phyloP scores from a whole-genome alignment of 1,140 invertebrate species.

The Drosophila baimaii region DNA sequence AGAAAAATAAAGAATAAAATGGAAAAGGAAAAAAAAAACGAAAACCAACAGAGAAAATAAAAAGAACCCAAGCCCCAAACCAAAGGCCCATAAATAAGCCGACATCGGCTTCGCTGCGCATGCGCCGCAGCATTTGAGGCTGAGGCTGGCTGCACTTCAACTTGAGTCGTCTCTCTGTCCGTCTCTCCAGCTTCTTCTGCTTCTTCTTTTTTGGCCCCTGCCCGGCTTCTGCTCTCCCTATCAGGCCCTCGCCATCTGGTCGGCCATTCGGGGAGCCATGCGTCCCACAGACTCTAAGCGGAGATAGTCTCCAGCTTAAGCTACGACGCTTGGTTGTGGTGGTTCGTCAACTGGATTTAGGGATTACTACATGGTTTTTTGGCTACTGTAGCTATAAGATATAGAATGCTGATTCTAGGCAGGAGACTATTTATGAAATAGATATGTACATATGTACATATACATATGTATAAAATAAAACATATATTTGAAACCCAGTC shows the following conservation, averaged over 20 bases:
- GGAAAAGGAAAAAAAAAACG: constrained; percentile 10
- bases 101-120: constrained; percentile 58
- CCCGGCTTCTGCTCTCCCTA: constrained; percentile 1
- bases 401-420: too few relatives aligned
- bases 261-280: constrained; percentile 36
- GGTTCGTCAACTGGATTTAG: neutral
- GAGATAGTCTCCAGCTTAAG: neutral
- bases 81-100: constrained; percentile 79
- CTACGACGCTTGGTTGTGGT: too few relatives aligned
- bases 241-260: constrained; percentile 24
- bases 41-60: constrained; percentile 33
- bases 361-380: neutral
- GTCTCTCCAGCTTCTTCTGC: constrained; percentile 20
- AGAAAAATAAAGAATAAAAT: constrained; percentile 3
- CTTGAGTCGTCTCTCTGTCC: constrained; percentile 56
- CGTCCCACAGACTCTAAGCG: neutral
- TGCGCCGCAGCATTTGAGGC: constrained; percentile 69
- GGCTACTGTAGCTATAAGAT: neutral
- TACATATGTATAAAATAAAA: too few relatives aligned
- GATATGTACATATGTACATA: too few relatives aligned
- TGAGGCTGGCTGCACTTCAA: constrained; percentile 69
- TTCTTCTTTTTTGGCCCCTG: neutral
- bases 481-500: too few relatives aligned
- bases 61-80: constrained; percentile 38
- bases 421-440: too few relatives aligned